Evolutionary conservation across 2,797 vertebrate genomes (phyloP).

Genomic region (Poecile montanus): DNA sequence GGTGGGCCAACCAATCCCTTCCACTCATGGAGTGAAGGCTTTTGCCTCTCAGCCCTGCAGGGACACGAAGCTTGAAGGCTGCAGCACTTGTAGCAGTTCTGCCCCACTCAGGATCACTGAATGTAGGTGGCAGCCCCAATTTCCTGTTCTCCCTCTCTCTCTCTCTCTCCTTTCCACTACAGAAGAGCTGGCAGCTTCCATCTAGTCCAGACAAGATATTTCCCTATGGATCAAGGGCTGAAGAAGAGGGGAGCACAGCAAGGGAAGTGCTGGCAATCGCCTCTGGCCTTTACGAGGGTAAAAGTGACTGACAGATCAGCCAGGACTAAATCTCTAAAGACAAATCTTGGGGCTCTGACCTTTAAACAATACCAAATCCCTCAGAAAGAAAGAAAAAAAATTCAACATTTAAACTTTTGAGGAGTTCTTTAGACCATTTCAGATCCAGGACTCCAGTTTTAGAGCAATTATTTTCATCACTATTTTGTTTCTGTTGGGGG

Average conservation of each 20-base stretch:
- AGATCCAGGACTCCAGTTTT: not conserved
- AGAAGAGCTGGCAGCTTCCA: not conserved
- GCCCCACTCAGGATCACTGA: not conserved
- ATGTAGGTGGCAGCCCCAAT: not conserved
- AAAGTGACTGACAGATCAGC: conserved; percentile 23
- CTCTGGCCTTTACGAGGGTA: not conserved
- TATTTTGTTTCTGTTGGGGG: not conserved
- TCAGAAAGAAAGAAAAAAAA: not conserved
- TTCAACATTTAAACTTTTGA: conserved; percentile 11
- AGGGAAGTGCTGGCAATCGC: accelerated
- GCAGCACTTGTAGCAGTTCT: not conserved
- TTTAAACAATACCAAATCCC: conserved; percentile 35
- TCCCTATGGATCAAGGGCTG: not conserved
- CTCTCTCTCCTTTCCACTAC: not conserved
- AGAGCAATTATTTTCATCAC: not conserved
- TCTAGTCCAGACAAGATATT: not conserved
- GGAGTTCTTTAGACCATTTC: not conserved
- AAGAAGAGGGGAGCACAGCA: not conserved
- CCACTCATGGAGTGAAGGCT: not conserved
- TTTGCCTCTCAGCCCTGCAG: not conserved
- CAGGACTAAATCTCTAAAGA: conserved; percentile 27
- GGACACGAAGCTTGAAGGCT: not conserved
- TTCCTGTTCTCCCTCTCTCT: not conserved
- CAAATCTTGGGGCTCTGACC: conserved; percentile 26
- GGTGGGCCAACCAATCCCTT: not conserved